Conservation (phyloP, 2,113 vertebrate genomes). For the Hylia prasina region DNA sequence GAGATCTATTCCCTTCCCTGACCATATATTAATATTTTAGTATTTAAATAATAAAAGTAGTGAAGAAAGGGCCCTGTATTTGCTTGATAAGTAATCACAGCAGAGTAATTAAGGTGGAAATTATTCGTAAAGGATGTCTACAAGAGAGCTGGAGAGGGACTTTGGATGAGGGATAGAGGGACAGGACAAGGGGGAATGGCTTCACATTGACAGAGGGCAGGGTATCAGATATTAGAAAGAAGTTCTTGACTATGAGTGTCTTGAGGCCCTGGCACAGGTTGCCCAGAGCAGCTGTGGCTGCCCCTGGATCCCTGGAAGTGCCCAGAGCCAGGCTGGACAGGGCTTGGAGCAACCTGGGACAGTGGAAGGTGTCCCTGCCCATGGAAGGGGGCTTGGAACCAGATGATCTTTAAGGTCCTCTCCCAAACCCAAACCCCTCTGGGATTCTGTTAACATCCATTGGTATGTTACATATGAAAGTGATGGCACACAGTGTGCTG, state of each 20-base stretch:
- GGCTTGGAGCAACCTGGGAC: not conserved
- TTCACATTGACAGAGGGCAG: not conserved
- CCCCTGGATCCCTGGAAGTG: not conserved
- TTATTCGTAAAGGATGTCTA: not conserved
- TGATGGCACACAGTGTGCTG: not conserved
- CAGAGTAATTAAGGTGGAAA: not conserved
- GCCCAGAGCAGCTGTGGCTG: not conserved
- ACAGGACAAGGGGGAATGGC: not conserved
- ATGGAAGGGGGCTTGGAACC: rapidly evolving
- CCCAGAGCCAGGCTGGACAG: rapidly evolving
- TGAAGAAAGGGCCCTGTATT: not conserved
- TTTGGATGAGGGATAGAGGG: not conserved
- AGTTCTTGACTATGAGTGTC: not conserved
- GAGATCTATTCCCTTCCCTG: not conserved
- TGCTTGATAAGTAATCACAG: not conserved
- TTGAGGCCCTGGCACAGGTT: rapidly evolving
- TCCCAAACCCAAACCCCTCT: not conserved
- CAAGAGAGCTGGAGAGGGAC: not conserved
- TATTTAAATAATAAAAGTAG: not conserved
- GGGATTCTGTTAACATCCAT: not conserved
- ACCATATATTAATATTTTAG: not conserved
- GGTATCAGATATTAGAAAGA: too few relatives aligned
- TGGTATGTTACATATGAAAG: not conserved
- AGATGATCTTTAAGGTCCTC: not conserved
- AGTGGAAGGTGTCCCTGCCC: not conserved